Conservation (phyloP, 2,888 invertebrate genomes). For the Tuberolachnus salignus region DNA sequence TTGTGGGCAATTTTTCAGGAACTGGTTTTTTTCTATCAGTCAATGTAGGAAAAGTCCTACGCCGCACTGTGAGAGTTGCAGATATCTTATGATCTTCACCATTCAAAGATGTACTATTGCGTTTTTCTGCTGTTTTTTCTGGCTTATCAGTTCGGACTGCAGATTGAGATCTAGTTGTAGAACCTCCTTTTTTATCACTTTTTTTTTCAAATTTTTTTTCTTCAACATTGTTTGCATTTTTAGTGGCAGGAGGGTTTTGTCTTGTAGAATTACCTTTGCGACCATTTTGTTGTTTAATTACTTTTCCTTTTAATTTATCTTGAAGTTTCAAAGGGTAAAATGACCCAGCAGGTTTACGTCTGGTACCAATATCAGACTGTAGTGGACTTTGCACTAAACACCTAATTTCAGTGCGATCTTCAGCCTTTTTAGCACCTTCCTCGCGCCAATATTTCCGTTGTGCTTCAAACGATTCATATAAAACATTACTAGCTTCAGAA, state of each 20-base stretch:
- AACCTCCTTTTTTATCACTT: conserved; percentile 52
- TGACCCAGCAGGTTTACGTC: conserved; percentile 50
- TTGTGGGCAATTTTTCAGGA: conserved; percentile 53
- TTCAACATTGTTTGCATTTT: conserved; percentile 45
- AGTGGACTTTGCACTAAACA: conserved; percentile 56
- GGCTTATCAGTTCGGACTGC: conserved; percentile 39
- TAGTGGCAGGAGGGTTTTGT: conserved; percentile 51
- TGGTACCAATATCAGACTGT: conserved; percentile 47
- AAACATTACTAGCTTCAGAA: conserved; percentile 60
- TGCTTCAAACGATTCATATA: conserved; percentile 68
- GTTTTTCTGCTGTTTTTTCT: conserved; percentile 46
- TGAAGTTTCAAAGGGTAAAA: conserved; percentile 55
- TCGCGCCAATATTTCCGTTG: conserved; percentile 71
- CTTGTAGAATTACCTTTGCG: conserved; percentile 48
- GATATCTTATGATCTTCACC: conserved; percentile 55
- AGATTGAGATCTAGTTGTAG: conserved; percentile 52
- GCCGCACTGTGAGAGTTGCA: conserved; percentile 50
- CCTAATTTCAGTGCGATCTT: conserved; percentile 58
- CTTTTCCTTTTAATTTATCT: conserved; percentile 54
- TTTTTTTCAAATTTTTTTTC: conserved; percentile 48
- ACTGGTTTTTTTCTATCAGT: conserved; percentile 55
- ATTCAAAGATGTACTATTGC: conserved; percentile 52
- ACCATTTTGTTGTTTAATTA: conserved; percentile 53
- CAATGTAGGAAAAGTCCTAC: conserved; percentile 52
- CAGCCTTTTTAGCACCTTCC: conserved; percentile 63